Percentiles rank a stretch among this genome's conserved stretches.
Evolutionary conservation across 2,797 vertebrate genomes (phyloP).

Genomic region (Tamandua tetradactyla): DNA sequence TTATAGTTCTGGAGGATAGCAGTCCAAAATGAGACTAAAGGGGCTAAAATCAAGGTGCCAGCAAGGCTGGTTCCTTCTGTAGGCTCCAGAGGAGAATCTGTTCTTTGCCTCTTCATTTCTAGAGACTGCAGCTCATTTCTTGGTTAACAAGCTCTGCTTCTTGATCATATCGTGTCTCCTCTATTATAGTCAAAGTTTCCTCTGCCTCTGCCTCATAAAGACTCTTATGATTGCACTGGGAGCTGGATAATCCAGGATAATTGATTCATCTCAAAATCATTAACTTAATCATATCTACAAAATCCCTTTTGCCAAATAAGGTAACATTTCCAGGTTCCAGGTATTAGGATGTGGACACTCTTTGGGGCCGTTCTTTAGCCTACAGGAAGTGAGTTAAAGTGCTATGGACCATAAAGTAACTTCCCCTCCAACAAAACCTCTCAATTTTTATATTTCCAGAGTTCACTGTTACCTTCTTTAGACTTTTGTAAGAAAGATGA

Average conservation of each 20-base stretch:
- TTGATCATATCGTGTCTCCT: background rate
- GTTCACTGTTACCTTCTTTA: background rate
- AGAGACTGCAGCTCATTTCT: background rate
- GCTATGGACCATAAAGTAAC: background rate
- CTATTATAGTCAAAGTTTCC: background rate
- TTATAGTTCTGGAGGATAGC: background rate
- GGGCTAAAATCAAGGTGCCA: background rate
- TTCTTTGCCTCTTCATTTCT: background rate
- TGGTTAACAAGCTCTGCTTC: background rate
- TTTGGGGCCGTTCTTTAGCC: background rate
- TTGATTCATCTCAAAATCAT: background rate
- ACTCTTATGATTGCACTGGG: background rate
- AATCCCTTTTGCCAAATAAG: background rate
- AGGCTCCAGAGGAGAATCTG: background rate
- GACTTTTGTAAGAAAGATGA: conserved; percentile 1
- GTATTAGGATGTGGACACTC: background rate
- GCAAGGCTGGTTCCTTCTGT: background rate
- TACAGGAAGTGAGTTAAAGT: background rate
- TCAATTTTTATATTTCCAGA: background rate
- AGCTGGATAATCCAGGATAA: background rate
- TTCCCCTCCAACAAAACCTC: too few relatives aligned
- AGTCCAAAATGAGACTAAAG: too few relatives aligned
- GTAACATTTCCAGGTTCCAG: background rate
- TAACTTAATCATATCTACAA: background rate
- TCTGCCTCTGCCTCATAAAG: background rate